These are phyloP conservation scores for Parthenolecanium corni DNA, from an alignment of 2,888 invertebrate species.

Conservation along the genomic window DNA sequence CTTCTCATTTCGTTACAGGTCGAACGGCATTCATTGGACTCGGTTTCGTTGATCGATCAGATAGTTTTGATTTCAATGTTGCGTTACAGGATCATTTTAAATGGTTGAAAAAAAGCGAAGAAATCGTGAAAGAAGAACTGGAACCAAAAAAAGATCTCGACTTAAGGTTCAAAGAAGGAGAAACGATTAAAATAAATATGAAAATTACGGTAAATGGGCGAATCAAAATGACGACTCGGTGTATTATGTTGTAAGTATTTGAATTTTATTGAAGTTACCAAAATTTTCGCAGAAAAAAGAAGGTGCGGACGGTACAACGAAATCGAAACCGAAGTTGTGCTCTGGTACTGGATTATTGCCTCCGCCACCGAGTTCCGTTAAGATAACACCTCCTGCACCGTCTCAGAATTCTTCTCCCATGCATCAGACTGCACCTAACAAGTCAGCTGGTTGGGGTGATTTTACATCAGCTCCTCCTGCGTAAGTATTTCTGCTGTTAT, in stretches of 20 bases:
- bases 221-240: background rate
- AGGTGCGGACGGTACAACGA: slow-evolving; percentile 59
- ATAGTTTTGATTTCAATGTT: slow-evolving; percentile 98
- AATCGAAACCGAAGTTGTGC: slow-evolving; percentile 48
- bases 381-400: slow-evolving; percentile 61
- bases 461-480: slow-evolving; percentile 34
- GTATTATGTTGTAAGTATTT: slow-evolving; percentile 20
- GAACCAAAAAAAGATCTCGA: slow-evolving; percentile 72
- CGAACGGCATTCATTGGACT: slow-evolving; percentile 89
- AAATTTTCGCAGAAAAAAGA: slow-evolving; percentile 65
- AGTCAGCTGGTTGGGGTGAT: slow-evolving; percentile 34
- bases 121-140: slow-evolving; percentile 59
- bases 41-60: slow-evolving; percentile 94
- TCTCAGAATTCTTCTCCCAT: slow-evolving; percentile 60
- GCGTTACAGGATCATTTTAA: slow-evolving; percentile 97
- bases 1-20: slow-evolving; percentile 41
- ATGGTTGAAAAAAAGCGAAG: slow-evolving; percentile 71
- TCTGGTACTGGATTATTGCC: slow-evolving; percentile 51
- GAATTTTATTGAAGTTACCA: no score
- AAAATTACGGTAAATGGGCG: slow-evolving; percentile 64
- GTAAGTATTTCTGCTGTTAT: slow-evolving; percentile 4
- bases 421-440: slow-evolving; percentile 42
- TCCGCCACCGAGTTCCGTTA: slow-evolving; percentile 75
- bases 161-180: slow-evolving; percentile 96
- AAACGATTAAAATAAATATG: slow-evolving; percentile 99